phyloP scores from a whole-genome alignment of 2,113 vertebrate genomes.

The Speoplatyrhinus poulsoni region DNA sequence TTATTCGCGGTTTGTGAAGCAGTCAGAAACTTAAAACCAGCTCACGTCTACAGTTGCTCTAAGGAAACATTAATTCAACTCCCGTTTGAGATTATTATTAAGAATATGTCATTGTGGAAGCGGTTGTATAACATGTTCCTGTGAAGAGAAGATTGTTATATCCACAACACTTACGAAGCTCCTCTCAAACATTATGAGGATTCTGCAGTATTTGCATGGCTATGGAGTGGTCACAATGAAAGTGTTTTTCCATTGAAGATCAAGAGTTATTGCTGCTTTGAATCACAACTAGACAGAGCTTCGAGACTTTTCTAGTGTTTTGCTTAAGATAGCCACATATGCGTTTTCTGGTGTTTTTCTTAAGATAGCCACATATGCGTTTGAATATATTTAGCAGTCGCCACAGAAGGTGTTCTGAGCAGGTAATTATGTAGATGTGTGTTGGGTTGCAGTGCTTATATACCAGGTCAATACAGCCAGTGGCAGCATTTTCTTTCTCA shows the following conservation, averaged over 20 bases:
- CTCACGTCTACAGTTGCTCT: neutral
- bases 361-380: neutral
- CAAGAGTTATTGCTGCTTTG: neutral
- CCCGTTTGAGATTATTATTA: neutral
- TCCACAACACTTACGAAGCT: neutral
- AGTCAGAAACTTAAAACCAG: neutral
- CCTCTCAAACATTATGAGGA: neutral
- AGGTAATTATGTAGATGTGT: constrained; percentile 17
- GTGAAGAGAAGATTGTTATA: neutral
- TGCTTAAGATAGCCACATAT: neutral
- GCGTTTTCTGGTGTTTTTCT: neutral
- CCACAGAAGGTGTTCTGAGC: neutral
- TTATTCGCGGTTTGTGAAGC: neutral
- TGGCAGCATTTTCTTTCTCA: constrained; percentile 18
- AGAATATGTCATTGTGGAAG: constrained; percentile 9
- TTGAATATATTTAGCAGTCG: constrained; percentile 8
- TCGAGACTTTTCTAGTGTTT: neutral
- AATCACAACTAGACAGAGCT: neutral
- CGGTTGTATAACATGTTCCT: neutral
- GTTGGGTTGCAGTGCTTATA: neutral
- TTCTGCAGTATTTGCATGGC: constrained; percentile 1
- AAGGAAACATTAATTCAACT: constrained; percentile 13
- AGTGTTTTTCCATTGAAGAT: constrained; percentile 19
- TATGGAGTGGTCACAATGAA: constrained; percentile 7
- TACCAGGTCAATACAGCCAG: constrained; percentile 24